phyloP scores from a whole-genome alignment of 2,113 vertebrate species.

The Protomyctophum bolini region DNA sequence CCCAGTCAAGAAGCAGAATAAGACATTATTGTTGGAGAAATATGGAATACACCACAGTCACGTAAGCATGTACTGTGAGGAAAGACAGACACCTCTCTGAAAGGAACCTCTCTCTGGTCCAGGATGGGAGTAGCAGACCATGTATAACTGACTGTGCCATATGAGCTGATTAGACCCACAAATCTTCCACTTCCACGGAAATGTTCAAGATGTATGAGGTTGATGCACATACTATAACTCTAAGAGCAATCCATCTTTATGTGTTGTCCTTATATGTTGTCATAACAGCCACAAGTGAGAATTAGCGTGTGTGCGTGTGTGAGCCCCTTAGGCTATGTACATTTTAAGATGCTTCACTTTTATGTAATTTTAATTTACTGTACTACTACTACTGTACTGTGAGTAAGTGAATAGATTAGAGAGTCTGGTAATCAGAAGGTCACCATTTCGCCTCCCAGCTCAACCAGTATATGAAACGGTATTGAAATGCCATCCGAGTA shows the following conservation, averaged over 20 bases:
- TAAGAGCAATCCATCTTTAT: constrained; percentile 4
- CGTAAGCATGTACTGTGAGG: constrained; percentile 23
- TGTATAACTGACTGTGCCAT: background rate
- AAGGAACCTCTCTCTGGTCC: background rate
- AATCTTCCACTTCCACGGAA: constrained; percentile 14
- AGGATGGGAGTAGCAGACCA: background rate
- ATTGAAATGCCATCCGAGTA: too few species aligned
- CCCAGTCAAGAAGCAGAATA: background rate
- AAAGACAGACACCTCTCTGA: constrained; percentile 25
- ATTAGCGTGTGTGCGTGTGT: too few species aligned
- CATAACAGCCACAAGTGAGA: constrained; percentile 2
- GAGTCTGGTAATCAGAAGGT: too few species aligned
- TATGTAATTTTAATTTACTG: too few species aligned
- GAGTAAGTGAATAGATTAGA: too few species aligned
- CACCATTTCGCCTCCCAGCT: too few species aligned
- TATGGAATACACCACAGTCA: constrained; percentile 7
- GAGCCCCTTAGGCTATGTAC: too few species aligned
- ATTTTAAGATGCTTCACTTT: too few species aligned
- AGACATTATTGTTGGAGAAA: constrained; percentile 23
- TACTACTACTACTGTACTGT: too few species aligned
- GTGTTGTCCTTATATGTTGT: background rate
- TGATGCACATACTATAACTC: constrained; percentile 14
- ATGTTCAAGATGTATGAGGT: background rate
- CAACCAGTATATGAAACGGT: too few species aligned
- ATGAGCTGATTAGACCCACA: constrained; percentile 26